Conservation (phyloP, 2,797 vertebrate species). For the Coilia nasus region DNA sequence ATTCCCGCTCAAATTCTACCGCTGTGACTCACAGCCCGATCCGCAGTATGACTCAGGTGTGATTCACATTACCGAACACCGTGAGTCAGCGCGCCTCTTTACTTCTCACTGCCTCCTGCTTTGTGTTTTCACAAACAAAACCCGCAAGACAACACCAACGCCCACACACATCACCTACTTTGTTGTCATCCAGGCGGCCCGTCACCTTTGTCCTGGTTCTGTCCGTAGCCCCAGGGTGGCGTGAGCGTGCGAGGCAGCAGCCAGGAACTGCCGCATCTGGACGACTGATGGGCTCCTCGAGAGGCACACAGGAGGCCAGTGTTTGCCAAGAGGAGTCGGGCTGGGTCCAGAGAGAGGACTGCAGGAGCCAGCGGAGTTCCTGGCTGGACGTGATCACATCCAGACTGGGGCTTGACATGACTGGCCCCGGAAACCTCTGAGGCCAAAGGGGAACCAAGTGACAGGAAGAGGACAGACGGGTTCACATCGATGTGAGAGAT, state of each 20-base stretch:
- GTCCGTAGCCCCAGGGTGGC: conserved; percentile 15
- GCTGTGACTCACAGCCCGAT: conserved; percentile 48
- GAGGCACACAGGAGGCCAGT: conserved; percentile 48
- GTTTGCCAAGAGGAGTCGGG: conserved; percentile 36
- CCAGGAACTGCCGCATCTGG: conserved; percentile 35
- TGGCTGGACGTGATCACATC: conserved; percentile 70
- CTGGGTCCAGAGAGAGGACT: conserved; percentile 63
- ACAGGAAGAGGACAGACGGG: neutral
- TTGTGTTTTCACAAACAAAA: conserved; percentile 30
- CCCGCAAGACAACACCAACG: conserved; percentile 8
- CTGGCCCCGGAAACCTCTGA: conserved; percentile 40
- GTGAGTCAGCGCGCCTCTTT: conserved; percentile 43
- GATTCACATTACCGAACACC: conserved; percentile 53
- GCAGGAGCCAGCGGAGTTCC: conserved; percentile 76
- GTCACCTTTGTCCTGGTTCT: conserved; percentile 43
- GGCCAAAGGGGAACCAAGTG: neutral
- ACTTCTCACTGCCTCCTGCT: neutral
- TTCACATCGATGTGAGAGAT: neutral
- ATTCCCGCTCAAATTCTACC: conserved; percentile 49
- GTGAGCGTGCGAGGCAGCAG: neutral
- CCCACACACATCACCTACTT: conserved; percentile 52
- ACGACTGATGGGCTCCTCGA: conserved; percentile 47
- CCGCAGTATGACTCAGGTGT: conserved; percentile 52
- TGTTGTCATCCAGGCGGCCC: conserved; percentile 58
- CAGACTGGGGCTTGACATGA: conserved; percentile 61